Evolutionary conservation across 1,140 invertebrate genomes (phyloP).

Genomic region (Rhagoletis pomonella): DNA sequence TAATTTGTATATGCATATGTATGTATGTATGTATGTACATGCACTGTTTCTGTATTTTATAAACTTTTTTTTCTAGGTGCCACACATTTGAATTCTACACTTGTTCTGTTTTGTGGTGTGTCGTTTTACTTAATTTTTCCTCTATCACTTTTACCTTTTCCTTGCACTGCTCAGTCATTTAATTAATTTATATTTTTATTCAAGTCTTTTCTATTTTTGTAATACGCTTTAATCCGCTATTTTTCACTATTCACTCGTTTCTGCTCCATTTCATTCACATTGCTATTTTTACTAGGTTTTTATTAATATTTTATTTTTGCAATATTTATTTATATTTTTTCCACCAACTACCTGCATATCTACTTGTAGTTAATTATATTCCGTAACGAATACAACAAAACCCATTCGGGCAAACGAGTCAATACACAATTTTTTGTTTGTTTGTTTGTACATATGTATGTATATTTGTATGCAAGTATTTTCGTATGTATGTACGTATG

Average conservation of each 20-base stretch:
- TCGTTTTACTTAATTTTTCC: neutral
- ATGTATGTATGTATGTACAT: neutral
- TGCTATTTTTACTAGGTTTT: neutral
- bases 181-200: neutral
- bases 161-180: neutral
- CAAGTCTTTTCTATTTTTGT: neutral
- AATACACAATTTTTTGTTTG: neutral
- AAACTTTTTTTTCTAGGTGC: neutral
- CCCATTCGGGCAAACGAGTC: neutral
- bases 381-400: neutral
- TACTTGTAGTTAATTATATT: neutral
- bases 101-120: neutral
- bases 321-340: neutral
- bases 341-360: neutral
- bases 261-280: neutral
- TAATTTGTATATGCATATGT: neutral
- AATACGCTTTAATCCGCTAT: neutral
- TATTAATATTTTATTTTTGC: neutral
- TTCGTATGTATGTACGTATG: no score
- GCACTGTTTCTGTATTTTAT: neutral
- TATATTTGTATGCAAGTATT: neutral
- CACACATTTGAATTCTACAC: neutral
- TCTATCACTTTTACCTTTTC: slow-evolving; percentile 16
- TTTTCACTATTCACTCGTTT: neutral
- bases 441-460: neutral